Base-by-base conservation (phyloP, 1,140 invertebrate genomes). In the Neodiprion fabricii region DNA sequence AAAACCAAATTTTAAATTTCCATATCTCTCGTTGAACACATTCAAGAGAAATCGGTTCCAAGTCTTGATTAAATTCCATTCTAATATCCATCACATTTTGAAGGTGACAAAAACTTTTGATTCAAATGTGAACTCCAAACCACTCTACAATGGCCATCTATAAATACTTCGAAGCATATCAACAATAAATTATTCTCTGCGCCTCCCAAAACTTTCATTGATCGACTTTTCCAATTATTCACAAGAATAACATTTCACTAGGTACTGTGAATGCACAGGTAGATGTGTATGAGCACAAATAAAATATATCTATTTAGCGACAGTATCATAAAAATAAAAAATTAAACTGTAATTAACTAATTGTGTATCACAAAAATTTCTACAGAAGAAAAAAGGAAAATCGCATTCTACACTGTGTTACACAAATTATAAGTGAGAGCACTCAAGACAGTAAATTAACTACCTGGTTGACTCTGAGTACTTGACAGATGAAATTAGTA, bases 401-500 rank as follows among this genome's bases (percentile, higher is more conserved):
- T 61, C 5, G 67, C 67, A 71, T 71, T 40, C 70, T 71, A 71
- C 23, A 5, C 28, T 40, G 28, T 40, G 10, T 70, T 17, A 70
- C 68, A 70, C 67, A 73, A 75, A 78, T 76, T 80, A 76, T 77
- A 78, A 82, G 80, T 74, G 79, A 81, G 80, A 82, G 82, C 80
- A 82, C 82, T 81, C 80, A 83, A 84, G 80, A 83, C 79, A 81
- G 79, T 82, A 80, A 81, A 82, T 80, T 75, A 81, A 78, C 87
- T 88, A 89, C 87, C 87, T 89, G 87, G 85, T 87, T 80, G 82
- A 87, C 80, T 86, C 82, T 81, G 86, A 88, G 82, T 84, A 85
- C 82, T 83, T 83, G 78, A 86, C 79, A 77, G 83, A 87, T 83
- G 86, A 87, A 85, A 85, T 94, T 94, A 96, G 90, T 98, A 98